Base-by-base conservation (phyloP, 2,113 vertebrate genomes). In the Pterophyllum scalare region DNA sequence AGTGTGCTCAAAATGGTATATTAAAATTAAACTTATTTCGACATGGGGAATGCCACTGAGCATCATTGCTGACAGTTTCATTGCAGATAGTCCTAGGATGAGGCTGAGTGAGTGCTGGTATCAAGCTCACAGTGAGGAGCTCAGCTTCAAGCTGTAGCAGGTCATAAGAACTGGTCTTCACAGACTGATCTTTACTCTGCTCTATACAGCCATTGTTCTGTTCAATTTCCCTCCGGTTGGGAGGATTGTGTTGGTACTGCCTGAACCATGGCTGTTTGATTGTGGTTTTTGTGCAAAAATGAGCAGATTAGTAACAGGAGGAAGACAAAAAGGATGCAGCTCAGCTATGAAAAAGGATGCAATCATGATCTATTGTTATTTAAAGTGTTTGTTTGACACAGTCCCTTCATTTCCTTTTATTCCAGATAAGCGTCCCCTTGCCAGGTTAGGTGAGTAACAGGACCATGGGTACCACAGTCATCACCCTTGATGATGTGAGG, bases 381-480 rank as follows among this genome's bases (percentile, higher is more conserved):
- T 52, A 77, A 7, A 54, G 11, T 46, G 17, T 12, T 11, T 79
- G 17, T 52, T 49, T 81, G 46, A 91, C 26, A 72, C 5, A 8
- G 26, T 75, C 31, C 80, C 22, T 11, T 65, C 11, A 14, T 80
- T 60, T 89, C 33, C 12, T 70, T 79, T 58, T 33, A 2, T 85
- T 91, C 70, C 94, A 97, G 96, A 96, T 95, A 96, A 96, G 92
- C 93, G 92, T 92, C 93, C 93, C 94, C 75, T 93, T 94, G 94
- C 94, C 94, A 95, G 96, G 93, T 92, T 88, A 94, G 94, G 90
- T 93, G 92, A 94, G 90, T 93, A 89, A 85, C 93, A 93, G 89
- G 93, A 97, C 93, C 95, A 98, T 97, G 97, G 96, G 97, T 83
- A 97, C 96, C 83, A 97, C 97, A 74, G 95, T 96, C 75, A 95